These are phyloP conservation scores for Disparrhopalites patrizii DNA, from an alignment of 2,888 invertebrate genomes.

Conservation along the genomic window DNA sequence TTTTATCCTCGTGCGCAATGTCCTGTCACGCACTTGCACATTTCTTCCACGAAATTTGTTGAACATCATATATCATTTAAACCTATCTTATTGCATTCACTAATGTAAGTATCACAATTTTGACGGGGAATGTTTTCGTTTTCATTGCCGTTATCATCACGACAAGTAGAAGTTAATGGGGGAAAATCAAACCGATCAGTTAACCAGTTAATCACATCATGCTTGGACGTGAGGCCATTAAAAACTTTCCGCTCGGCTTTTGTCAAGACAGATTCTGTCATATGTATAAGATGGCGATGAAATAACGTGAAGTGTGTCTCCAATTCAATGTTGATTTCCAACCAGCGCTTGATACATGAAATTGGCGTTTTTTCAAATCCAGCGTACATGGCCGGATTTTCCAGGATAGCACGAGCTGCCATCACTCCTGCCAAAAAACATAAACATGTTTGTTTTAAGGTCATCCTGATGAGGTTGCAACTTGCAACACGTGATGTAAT, in stretches of 20 bases:
- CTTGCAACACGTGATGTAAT: not conserved
- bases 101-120: not conserved
- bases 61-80: too few species aligned
- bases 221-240: conserved; percentile 62
- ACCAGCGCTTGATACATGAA: conserved; percentile 77
- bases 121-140: not conserved
- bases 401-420: conserved; percentile 84
- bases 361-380: conserved; percentile 67
- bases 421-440: conserved; percentile 67
- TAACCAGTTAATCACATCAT: conserved; percentile 38
- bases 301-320: conserved; percentile 77
- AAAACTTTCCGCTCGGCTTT: conserved; percentile 70
- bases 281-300: conserved; percentile 94
- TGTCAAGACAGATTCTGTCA: conserved; percentile 78
- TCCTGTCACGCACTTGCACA: not conserved
- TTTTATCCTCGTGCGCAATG: too few species aligned
- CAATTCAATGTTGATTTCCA: conserved; percentile 58
- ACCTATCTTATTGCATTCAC: too few species aligned
- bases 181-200: conserved; percentile 37
- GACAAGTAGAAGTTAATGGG: not conserved
- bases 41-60: too few species aligned
- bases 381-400: conserved; percentile 85
- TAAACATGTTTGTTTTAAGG: too few species aligned
- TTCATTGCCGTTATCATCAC: not conserved
- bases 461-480: too few species aligned